Evolutionary conservation across 1,140 invertebrate species (phyloP).

Genomic region (Glomeris maerens): DNA sequence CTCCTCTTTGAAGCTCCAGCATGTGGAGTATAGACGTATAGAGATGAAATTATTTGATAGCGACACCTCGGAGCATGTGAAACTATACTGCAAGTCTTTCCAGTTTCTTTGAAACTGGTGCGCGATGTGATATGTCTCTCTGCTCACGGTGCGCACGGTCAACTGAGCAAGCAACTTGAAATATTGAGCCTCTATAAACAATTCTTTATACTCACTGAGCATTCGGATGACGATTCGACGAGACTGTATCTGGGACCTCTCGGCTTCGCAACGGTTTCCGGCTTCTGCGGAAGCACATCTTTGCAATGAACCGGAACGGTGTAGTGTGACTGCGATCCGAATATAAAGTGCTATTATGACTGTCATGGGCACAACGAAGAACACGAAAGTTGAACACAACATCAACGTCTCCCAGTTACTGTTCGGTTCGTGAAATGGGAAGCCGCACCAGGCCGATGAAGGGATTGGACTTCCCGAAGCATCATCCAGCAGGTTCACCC

Average conservation of each 20-base stretch:
- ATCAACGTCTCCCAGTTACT: slow-evolving; percentile 22
- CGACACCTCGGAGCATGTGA: too few species aligned
- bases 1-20: too few species aligned
- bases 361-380: slow-evolving; percentile 24
- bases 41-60: too few species aligned
- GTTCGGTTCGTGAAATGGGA: slow-evolving; percentile 24
- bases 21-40: too few species aligned
- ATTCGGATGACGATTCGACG: slow-evolving; percentile 44
- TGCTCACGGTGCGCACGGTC: too few species aligned
- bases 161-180: too few species aligned
- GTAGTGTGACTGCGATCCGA: slow-evolving; percentile 18
- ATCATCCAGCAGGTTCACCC: background rate
- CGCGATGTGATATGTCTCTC: too few species aligned
- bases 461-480: slow-evolving; percentile 14
- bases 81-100: too few species aligned
- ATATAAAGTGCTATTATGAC: slow-evolving; percentile 23
- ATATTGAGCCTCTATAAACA: background rate
- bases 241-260: slow-evolving; percentile 33
- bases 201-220: slow-evolving; percentile 39
- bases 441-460: slow-evolving; percentile 28
- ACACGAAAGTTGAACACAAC: slow-evolving; percentile 23
- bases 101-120: too few species aligned
- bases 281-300: slow-evolving; percentile 5
- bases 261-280: slow-evolving; percentile 1
- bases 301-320: slow-evolving; percentile 16